These are phyloP conservation scores for Antrozous pallidus DNA, from an alignment of 2,797 vertebrate genomes.

Conservation along the genomic window DNA sequence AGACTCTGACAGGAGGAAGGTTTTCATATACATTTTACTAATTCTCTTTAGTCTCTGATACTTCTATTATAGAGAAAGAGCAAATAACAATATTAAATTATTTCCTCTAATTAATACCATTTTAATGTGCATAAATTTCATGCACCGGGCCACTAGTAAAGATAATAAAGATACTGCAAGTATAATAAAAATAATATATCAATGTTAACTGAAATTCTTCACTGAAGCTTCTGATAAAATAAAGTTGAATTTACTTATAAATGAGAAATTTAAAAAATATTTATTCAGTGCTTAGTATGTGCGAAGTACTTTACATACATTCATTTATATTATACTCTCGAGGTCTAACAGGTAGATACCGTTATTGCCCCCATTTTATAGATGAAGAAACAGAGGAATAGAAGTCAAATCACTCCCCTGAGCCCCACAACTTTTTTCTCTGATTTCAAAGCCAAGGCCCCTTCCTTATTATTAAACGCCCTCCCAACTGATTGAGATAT, in stretches of 20 bases:
- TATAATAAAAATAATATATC: background rate
- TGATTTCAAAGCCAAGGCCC: background rate
- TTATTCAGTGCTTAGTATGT: background rate
- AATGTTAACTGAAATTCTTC: background rate
- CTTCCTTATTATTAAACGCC: background rate
- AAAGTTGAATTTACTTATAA: background rate
- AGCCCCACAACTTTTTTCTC: background rate
- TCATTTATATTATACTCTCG: background rate
- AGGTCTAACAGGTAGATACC: background rate
- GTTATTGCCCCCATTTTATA: background rate
- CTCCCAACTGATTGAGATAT: background rate
- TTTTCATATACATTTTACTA: too few relatives aligned
- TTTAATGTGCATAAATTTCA: too few relatives aligned
- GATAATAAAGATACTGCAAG: constrained; percentile 1
- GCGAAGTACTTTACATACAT: background rate
- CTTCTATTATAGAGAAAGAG: too few relatives aligned
- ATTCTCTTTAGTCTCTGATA: too few relatives aligned
- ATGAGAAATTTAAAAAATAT: background rate
- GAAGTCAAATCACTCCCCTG: background rate
- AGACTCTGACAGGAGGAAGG: too few relatives aligned
- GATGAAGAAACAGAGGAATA: constrained; percentile 13
- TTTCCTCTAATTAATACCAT: too few relatives aligned
- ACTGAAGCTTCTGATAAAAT: background rate
- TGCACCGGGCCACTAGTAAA: too few relatives aligned
- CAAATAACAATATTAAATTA: too few relatives aligned